Evolutionary conservation across 2,113 vertebrate species (phyloP).

Genomic region (Clarias gariepinus): DNA sequence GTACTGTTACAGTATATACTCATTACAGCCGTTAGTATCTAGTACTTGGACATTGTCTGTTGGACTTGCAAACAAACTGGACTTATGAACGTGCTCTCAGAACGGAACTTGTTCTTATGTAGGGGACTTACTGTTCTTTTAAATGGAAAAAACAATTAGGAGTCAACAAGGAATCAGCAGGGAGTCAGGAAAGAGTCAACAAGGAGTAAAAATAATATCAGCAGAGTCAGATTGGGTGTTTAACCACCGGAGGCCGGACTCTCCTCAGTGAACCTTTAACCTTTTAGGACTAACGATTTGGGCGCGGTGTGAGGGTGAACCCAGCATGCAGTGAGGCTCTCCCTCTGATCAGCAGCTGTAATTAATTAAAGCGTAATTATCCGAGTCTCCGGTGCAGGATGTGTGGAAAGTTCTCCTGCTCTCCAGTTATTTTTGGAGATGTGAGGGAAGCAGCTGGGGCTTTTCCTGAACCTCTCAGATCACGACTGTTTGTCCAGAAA

Average conservation of each 20-base stretch:
- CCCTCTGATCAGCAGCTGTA: not conserved
- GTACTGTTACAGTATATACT: no score
- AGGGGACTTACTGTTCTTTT: no score
- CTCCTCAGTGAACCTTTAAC: not conserved
- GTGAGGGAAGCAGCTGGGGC: slow-evolving; percentile 12
- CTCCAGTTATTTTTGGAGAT: not conserved
- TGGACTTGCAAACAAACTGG: no score
- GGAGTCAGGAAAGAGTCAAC: no score
- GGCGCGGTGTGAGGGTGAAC: not conserved
- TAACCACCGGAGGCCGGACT: not conserved
- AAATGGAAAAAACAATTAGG: no score
- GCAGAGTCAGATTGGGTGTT: not conserved
- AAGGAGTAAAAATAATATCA: not conserved
- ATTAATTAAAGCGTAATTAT: slow-evolving; percentile 16
- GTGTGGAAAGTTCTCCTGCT: slow-evolving; percentile 4
- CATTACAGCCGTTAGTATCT: no score
- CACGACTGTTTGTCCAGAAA: not conserved
- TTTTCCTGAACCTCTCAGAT: not conserved
- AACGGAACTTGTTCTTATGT: no score
- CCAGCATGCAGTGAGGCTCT: not conserved
- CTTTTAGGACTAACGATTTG: not conserved
- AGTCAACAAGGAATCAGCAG: not conserved
- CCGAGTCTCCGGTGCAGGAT: not conserved
- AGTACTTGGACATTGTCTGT: no score
- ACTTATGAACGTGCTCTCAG: no score